Evolutionary conservation across 2,888 invertebrate species (phyloP), one percentile per base, ranked within the genome.

Genomic region (Cerceris rybyensis): DNA sequence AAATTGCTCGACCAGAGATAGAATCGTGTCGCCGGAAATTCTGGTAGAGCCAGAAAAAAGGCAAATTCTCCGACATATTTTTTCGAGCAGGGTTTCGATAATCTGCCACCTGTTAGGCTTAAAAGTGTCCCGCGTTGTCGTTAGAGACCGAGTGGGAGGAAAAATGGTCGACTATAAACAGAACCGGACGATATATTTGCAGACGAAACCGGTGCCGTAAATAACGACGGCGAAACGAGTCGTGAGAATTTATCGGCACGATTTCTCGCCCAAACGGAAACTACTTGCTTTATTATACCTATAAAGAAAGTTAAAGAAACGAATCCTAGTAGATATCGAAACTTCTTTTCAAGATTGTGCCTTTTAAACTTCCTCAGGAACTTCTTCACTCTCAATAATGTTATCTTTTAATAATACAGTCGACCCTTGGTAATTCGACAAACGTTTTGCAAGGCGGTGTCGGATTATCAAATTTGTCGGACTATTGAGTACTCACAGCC

Each of bases 41-140:
- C 17, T 11, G 11, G 17, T 0, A 11, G 17, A 55, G 13, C 52
- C n/a, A 60, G 43, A 49, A 43, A 57, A 58, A 13, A 57, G n/a
- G 7, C 52, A 46, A n/a, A 57, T 61, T 41, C 54, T 55, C 2
- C 52, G 54, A 67, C 13, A 50, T 65, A 64, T 68, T 65, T 77
- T 54, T 66, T 11, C 11, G 8, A 28, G 58, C 49, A 52, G 16
- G 11, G 66, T 52, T 16, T 68, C 61, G 76, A 84, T 79, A 70
- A 83, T 84, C 76, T 84, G 68, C 76, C 79, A 83, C 85, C 79
- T 83, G 85, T 83, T 84, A 85, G 80, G 75, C 73, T 82, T 78
- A 78, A 85, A 85, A 82, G 67, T 70, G 82, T 74, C 73, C 39
- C 72, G 57, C 64, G 64, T 49, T 28, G 60, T 78, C 76, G 79